A percentile compares a stretch with the other conserved stretches of the same genome.
Conservation (phyloP, 2,888 invertebrate species). For the Teleogryllus oceanicus region DNA sequence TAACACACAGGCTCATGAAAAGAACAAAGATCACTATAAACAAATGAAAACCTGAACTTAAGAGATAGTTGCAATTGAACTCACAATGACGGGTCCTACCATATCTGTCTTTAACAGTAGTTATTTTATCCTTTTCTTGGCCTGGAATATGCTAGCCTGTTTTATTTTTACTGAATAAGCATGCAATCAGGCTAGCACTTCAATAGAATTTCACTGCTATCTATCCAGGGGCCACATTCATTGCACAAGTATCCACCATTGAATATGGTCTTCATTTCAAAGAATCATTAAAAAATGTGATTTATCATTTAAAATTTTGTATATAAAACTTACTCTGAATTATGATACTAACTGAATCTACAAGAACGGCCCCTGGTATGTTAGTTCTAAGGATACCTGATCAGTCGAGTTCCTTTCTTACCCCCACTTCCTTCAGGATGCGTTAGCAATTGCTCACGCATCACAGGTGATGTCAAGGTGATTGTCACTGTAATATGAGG, state of each 20-base stretch:
- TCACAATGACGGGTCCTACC: not conserved
- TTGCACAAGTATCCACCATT: not conserved
- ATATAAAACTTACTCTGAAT: not conserved
- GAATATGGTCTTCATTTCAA: not conserved
- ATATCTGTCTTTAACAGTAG: not conserved
- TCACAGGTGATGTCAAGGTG: conserved; percentile 86
- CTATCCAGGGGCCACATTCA: conserved; percentile 35
- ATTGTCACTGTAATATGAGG: conserved; percentile 71
- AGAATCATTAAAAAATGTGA: not conserved
- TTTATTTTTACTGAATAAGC: conserved; percentile 29
- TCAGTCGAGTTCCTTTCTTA: conserved; percentile 36
- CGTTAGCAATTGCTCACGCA: conserved; percentile 66
- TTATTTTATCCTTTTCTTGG: conserved; percentile 40
- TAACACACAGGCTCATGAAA: conserved; percentile 40
- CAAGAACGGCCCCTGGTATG: not conserved
- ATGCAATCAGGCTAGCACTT: conserved; percentile 38
- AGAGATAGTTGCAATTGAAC: conserved; percentile 27
- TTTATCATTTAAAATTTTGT: not conserved
- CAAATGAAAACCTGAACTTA: conserved; percentile 20
- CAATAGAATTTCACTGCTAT: conserved; percentile 26
- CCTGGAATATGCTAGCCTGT: conserved; percentile 39
- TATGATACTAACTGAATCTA: not conserved
- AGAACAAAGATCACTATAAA: conserved; percentile 37
- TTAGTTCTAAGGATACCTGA: conserved; percentile 18
- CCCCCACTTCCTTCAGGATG: conserved; percentile 41